These are phyloP conservation scores for Kryptolebias ocellatus DNA, from an alignment of 2,797 vertebrate species.

Conservation along the genomic window DNA sequence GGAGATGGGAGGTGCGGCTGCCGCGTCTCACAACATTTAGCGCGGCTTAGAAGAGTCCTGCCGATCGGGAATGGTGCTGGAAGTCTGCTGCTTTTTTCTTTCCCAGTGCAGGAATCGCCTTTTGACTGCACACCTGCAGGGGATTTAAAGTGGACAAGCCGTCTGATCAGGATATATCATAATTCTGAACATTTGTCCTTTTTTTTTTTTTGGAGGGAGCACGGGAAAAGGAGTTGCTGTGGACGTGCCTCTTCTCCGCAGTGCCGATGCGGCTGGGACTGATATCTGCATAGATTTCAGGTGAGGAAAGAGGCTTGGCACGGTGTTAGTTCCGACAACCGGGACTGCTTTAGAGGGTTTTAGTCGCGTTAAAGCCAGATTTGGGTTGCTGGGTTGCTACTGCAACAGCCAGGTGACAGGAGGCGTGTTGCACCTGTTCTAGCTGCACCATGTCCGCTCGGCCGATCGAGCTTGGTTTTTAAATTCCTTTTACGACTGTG, in stretches of 20 bases:
- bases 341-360: slow-evolving; percentile 10
- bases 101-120: slow-evolving; percentile 64
- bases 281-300: slow-evolving; percentile 85
- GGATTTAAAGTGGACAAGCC: slow-evolving; percentile 76
- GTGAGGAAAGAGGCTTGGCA: slow-evolving; percentile 82
- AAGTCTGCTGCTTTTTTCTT: slow-evolving; percentile 68
- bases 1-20: slow-evolving; percentile 75
- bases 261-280: slow-evolving; percentile 91
- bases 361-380: slow-evolving; percentile 23
- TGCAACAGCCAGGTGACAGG: slow-evolving; percentile 74
- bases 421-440: slow-evolving; percentile 79
- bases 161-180: slow-evolving; percentile 72
- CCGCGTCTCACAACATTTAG: slow-evolving; percentile 72
- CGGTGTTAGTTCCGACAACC: slow-evolving; percentile 27
- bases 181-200: slow-evolving; percentile 73
- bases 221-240: slow-evolving; percentile 77
- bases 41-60: slow-evolving; percentile 71
- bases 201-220: slow-evolving; percentile 55
- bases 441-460: slow-evolving; percentile 78
- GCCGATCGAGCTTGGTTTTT: slow-evolving; percentile 37
- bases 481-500: slow-evolving; percentile 22
- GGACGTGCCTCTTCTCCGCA: slow-evolving; percentile 89
- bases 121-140: slow-evolving; percentile 46
- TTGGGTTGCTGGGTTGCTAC: slow-evolving; percentile 45
- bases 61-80: slow-evolving; percentile 74